A percentile compares a stretch with the other conserved stretches of the same genome.
phyloP scores from a whole-genome alignment of 2,797 vertebrate species.

The Brachymystax lenok region DNA sequence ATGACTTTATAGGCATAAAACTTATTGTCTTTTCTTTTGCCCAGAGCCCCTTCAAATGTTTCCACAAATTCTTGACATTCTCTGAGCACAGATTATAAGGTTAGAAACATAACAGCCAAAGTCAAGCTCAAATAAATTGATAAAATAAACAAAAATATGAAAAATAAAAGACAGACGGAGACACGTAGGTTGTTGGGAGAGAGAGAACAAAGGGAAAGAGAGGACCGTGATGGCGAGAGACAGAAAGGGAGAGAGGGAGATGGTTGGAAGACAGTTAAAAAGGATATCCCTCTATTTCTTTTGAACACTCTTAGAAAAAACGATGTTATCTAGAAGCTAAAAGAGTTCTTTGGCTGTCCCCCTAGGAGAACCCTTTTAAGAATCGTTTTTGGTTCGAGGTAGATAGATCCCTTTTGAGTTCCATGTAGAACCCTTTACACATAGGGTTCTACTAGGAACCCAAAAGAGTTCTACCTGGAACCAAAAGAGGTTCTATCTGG shows the following conservation, averaged over 20 bases:
- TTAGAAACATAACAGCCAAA: neutral
- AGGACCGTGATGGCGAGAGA: neutral
- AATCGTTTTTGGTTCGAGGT: too few species aligned
- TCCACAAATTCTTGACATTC: constrained; percentile 95
- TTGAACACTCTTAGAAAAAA: too few species aligned
- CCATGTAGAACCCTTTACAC: too few species aligned
- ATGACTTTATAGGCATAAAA: constrained; percentile 94
- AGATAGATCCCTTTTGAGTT: too few species aligned
- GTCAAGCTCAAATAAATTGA: neutral
- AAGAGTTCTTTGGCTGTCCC: too few species aligned
- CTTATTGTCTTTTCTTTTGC: constrained; percentile 93
- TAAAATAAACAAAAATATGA: too few species aligned
- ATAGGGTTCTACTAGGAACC: too few species aligned
- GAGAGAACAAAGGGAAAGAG: neutral
- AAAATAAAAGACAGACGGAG: too few species aligned
- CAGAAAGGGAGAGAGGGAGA: neutral
- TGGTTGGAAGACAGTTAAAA: neutral
- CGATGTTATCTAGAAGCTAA: too few species aligned
- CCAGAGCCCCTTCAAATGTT: constrained; percentile 95
- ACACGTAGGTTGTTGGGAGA: neutral
- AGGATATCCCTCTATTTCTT: neutral
- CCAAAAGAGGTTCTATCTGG: too few species aligned
- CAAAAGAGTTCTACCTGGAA: too few species aligned
- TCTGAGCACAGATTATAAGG: constrained; percentile 64
- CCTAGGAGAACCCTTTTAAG: too few species aligned